Evolutionary conservation across 2,797 vertebrate species (phyloP), one percentile per base, ranked within the genome.

Genomic region (Linurgus olivaceus): DNA sequence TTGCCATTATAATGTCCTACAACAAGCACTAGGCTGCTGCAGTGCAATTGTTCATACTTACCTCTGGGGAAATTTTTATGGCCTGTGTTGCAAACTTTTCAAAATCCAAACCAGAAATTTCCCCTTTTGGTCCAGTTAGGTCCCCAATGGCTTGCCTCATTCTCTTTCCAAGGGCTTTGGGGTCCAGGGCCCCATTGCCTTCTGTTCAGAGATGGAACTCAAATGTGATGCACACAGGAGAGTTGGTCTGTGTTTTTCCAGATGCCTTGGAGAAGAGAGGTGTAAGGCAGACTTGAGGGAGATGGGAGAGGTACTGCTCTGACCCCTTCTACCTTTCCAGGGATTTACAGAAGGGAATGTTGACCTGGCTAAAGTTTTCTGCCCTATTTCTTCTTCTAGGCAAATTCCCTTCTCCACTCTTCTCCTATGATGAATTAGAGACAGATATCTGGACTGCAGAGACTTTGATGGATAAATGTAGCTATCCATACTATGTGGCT

Each of bases 31-130:
- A 55, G 51, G 23, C 61, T 90, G 45, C 68, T 83, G 47, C 35
- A 88, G 37, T 58, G 54, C 14, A 66, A 74, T 87, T 93, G 47
- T 44, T 90, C 72, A 28, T 68, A 19, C 57, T 67, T 83, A 93
- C 84, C 78, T 93, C 81, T 91, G 58, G 65, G 92, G 87, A 91
- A 91, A 93, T 79, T 90, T 91, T 95, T 96, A 94, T 71, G 66
- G 87, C 65, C 61, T 88, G 28, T 94, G 82, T 93, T 76, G 89
- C 94, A 96, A 96, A 71, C 40, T 86, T 73, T 76, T 86, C 82
- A 95, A 94, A 96, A 96, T 86, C 73, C 66, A 88, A 94, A 94
- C 87, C 87, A 96, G 89, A 71, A 91, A 59, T 86, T 61, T 85
- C 19, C 75, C 37, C 35, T 70, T 6, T 86, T 62, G 40, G n/a